Conservation (phyloP, 2,797 vertebrate genomes). For the Karalla daura region DNA sequence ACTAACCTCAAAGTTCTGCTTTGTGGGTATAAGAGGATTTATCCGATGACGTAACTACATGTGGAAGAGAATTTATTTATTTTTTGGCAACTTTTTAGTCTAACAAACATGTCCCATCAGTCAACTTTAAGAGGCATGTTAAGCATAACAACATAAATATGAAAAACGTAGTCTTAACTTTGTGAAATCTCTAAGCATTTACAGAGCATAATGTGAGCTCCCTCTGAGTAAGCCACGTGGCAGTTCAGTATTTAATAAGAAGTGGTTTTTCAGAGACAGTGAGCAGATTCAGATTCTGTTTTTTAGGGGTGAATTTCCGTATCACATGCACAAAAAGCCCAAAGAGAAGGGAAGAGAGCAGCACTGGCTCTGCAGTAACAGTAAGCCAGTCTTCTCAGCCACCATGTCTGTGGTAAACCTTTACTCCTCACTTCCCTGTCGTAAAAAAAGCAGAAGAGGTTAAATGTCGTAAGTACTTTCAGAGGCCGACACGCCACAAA, state of each 20-base stretch:
- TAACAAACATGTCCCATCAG: no score
- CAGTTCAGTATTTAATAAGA: not conserved
- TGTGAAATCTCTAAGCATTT: no score
- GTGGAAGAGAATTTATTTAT: no score
- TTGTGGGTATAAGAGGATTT: no score
- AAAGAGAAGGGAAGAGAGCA: constrained; percentile 1
- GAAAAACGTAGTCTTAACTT: no score
- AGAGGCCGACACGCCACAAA: not conserved
- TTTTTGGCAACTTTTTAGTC: no score
- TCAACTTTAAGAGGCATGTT: no score
- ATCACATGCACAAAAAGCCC: constrained; percentile 56
- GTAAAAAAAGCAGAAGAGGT: constrained; percentile 62
- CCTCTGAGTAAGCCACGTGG: no score
- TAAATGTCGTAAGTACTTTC: constrained; percentile 24
- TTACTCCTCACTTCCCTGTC: constrained; percentile 51
- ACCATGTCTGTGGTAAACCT: constrained; percentile 27
- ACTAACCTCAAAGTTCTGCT: no score
- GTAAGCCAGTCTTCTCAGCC: not conserved
- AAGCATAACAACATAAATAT: no score
- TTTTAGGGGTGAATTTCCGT: constrained; percentile 24
- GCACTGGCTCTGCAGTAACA: not conserved
- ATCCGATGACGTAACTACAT: no score
- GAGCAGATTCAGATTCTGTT: not conserved
- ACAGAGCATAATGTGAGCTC: no score
- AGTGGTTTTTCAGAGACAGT: not conserved